Conservation (phyloP, 2,797 vertebrate genomes). For the Helicolenus hilgendorfi region DNA sequence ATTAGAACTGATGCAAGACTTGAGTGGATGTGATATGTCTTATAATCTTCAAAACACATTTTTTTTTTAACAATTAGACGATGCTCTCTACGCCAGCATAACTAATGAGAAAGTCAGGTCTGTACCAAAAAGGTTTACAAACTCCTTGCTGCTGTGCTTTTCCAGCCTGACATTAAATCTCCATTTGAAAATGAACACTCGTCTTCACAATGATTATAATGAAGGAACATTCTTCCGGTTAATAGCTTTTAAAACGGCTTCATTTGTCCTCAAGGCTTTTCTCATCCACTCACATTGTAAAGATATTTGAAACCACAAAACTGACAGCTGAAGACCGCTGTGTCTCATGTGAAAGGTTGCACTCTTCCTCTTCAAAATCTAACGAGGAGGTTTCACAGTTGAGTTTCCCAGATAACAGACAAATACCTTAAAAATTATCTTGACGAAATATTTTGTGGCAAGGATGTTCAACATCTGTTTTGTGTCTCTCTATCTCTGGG, state of each 20-base stretch:
- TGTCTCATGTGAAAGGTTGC: neutral
- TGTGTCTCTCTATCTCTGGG: neutral
- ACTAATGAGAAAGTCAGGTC: neutral
- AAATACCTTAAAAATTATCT: neutral
- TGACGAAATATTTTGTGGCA: neutral
- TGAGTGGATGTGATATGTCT: too few species aligned
- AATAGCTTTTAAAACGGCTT: constrained; percentile 39
- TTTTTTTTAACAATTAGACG: too few species aligned
- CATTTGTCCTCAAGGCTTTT: constrained; percentile 16
- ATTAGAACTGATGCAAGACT: neutral
- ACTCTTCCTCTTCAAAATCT: neutral
- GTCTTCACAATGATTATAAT: neutral
- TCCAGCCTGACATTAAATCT: neutral
- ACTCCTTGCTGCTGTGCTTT: neutral
- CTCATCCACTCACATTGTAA: neutral
- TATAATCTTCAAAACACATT: too few species aligned
- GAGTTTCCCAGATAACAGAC: neutral
- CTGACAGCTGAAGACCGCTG: neutral
- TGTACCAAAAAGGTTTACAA: neutral
- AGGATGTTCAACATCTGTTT: neutral
- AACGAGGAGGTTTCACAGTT: neutral
- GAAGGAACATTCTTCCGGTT: constrained; percentile 26
- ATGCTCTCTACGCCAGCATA: neutral
- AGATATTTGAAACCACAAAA: constrained; percentile 21
- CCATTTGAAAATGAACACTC: constrained; percentile 23